Evolutionary conservation across 2,888 invertebrate species (phyloP).

Genomic region (Coremacera marginata): DNA sequence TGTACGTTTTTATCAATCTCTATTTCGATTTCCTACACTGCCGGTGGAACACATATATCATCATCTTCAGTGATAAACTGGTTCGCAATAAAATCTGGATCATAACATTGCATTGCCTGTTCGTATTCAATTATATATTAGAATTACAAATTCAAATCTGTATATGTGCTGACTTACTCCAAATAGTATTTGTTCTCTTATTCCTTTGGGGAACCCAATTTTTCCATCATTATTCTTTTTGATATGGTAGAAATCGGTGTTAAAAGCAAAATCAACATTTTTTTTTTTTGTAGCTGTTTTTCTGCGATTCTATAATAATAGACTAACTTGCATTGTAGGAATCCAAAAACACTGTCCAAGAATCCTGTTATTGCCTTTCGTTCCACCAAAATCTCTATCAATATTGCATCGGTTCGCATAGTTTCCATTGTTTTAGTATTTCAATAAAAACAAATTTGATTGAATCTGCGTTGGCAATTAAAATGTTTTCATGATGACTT

Average conservation of each 20-base stretch:
- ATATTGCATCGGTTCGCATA: slow-evolving; percentile 73
- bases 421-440: slow-evolving; percentile 50
- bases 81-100: slow-evolving; percentile 45
- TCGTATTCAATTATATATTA: background rate
- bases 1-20: slow-evolving; percentile 31
- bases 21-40: slow-evolving; percentile 55
- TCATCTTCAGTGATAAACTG: slow-evolving; percentile 32
- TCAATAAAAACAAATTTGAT: no score
- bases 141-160: background rate
- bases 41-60: slow-evolving; percentile 50
- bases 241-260: slow-evolving; percentile 63
- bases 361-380: slow-evolving; percentile 79
- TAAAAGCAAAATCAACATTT: slow-evolving; percentile 42
- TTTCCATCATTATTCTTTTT: slow-evolving; percentile 54
- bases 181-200: slow-evolving; percentile 74
- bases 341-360: slow-evolving; percentile 81
- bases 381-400: slow-evolving; percentile 76
- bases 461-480: no score
- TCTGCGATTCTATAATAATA: background rate
- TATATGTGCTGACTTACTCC: slow-evolving; percentile 43
- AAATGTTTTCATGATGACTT: no score
- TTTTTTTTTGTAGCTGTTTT: background rate
- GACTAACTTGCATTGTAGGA: slow-evolving; percentile 81
- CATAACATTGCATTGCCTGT: slow-evolving; percentile 60
- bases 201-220: slow-evolving; percentile 79